Evolutionary conservation across 35 echinoderm and acorn worm species (phyloP), one percentile per base, ranked within the genome.

Genomic region (Ophiothrix spiculata): DNA sequence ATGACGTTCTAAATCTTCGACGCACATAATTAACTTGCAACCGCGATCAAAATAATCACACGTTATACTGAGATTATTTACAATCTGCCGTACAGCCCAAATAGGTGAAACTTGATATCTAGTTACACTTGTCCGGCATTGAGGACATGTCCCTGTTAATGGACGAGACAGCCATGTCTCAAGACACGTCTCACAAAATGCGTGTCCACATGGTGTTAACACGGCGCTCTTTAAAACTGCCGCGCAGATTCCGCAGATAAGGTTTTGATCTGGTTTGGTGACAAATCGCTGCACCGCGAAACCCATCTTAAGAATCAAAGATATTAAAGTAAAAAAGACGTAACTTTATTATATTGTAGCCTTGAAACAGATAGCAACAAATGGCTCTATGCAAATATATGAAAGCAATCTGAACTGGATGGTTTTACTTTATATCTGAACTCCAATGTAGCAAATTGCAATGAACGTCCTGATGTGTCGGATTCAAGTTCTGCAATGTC

Each of bases 201-300:
- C 80, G 81, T 99, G 96, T 8, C 96, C 96, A 77, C 96, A 99
- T 1, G 75, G 74, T 10, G 92, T 92, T 25, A 93, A 56, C 23
- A 99, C 96, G 3, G 92, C 96, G 31, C 90, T 92, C 40, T 91
- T 41, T 6, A 92, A 86, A 17, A 99, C 89, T 11, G 87, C 83
- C 32, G 81, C 84, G 64, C 96, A 99, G 29, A 99, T 99, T 15
- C 96, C 96, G 80, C 96, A 99, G 0, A 91, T 78, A 29, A 99
- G 83, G 69, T 99, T 93, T 35, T 87, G 81, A 81, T 99, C 92
- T 23, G 83, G 81, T 75, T 83, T 79, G 0, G 86, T 81, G 35
- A 93, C 80, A 78, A 99, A 99, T 33, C 92, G 45, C 64, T 99
- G 82, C 25, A 85, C 84, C 0, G 81, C 35, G 46, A 79, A 99